Percentiles rank a stretch among this genome's conserved stretches.
phyloP scores from a whole-genome alignment of 1,140 invertebrate genomes.

The Hydropsyche tenuis region DNA sequence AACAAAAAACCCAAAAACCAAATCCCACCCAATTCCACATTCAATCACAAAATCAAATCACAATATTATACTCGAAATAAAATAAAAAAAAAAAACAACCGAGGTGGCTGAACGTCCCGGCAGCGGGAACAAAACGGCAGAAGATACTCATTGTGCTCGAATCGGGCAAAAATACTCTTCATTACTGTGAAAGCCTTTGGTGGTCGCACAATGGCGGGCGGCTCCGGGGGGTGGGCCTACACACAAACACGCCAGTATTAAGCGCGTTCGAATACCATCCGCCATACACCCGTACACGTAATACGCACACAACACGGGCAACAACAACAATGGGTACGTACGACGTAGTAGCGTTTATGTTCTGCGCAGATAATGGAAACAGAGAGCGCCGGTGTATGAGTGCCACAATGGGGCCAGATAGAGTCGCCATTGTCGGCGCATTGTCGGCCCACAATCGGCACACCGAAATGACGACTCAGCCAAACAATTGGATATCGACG shows the following conservation, averaged over 20 bases:
- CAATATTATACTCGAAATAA: no score
- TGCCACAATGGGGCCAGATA: conserved; percentile 48
- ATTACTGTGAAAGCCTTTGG: conserved; percentile 49
- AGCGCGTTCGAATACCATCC: no score
- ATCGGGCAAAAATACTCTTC: conserved; percentile 51
- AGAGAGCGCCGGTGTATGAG: conserved; percentile 47
- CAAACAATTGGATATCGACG: conserved; percentile 49
- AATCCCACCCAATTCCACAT: no score
- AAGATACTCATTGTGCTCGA: conserved; percentile 29
- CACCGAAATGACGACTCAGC: conserved; percentile 50
- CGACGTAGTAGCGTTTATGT: conserved; percentile 48
- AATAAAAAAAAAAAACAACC: no score
- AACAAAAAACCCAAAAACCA: no score
- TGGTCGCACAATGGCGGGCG: conserved; percentile 39
- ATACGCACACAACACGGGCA: not conserved
- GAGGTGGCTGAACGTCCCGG: conserved; percentile 5
- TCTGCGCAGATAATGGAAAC: conserved; percentile 48
- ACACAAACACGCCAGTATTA: not conserved
- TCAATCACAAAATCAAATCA: no score
- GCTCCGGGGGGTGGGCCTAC: conserved; percentile 14
- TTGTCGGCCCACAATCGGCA: conserved; percentile 49
- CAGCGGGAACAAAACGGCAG: not conserved
- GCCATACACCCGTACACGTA: no score
- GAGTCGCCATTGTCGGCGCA: conserved; percentile 48
- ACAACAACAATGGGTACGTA: conserved; percentile 33